Evolutionary conservation across 2,113 vertebrate genomes (phyloP).

Genomic region (Pampusana beccarii): DNA sequence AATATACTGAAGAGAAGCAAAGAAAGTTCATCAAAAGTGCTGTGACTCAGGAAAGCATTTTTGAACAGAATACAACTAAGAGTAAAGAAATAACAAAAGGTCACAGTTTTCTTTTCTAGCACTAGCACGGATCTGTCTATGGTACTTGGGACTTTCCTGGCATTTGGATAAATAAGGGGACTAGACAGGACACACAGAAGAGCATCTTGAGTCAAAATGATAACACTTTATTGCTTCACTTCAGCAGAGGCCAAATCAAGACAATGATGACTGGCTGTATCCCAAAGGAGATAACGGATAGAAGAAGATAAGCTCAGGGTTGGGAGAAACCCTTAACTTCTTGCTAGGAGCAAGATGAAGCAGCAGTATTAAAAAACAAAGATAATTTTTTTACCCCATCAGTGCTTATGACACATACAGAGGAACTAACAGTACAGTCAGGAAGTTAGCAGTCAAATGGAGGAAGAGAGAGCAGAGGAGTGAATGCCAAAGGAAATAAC

Average conservation of each 20-base stretch:
- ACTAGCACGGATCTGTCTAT: not conserved
- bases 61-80: not conserved
- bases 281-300: not conserved
- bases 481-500: not conserved
- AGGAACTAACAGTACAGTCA: not conserved
- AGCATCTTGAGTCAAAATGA: not conserved
- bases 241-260: not conserved
- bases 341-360: not conserved
- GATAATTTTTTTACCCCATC: not conserved
- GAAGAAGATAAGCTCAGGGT: not conserved
- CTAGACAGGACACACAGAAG: not conserved
- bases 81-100: not conserved
- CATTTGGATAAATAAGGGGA: not conserved
- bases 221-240: not conserved
- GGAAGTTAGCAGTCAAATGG: not conserved
- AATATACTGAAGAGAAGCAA: not conserved
- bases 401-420: not conserved
- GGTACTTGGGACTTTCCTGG: not conserved
- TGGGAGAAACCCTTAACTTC: not conserved
- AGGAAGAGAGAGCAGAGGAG: slow-evolving; percentile 6
- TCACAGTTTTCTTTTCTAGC: not conserved
- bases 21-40: not conserved
- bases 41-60: not conserved
- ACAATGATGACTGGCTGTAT: not conserved
- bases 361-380: not conserved